Conservation (phyloP, 1,140 invertebrate species). For the Ips nitidus region DNA sequence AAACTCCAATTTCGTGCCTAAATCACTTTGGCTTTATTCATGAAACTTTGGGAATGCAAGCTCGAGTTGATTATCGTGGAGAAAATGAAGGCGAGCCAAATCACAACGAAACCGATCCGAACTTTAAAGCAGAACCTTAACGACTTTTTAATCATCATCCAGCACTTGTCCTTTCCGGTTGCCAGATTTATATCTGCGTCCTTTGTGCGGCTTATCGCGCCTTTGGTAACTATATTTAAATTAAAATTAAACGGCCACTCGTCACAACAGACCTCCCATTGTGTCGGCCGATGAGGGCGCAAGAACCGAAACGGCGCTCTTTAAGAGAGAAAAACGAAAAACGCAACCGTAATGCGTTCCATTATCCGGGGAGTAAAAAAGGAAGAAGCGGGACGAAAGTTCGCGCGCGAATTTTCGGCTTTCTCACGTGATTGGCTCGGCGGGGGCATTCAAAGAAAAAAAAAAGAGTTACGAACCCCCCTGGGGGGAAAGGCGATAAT, state of each 20-base stretch:
- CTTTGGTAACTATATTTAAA: slow-evolving; percentile 6
- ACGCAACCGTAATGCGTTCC: not conserved
- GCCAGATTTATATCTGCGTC: slow-evolving; percentile 8
- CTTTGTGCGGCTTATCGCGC: not conserved
- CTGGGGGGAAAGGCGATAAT: slow-evolving; percentile 31
- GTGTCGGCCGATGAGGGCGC: not conserved
- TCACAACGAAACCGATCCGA: slow-evolving; percentile 9
- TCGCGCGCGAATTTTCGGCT: slow-evolving; percentile 22
- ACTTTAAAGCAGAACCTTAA: slow-evolving; percentile 9
- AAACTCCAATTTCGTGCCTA: too few relatives aligned
- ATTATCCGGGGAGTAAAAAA: not conserved
- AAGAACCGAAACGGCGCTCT: not conserved
- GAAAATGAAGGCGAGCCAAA: not conserved
- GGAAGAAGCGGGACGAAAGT: not conserved
- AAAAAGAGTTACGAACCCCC: slow-evolving; percentile 24
- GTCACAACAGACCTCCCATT: slow-evolving; percentile 1
- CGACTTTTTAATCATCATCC: slow-evolving; percentile 23
- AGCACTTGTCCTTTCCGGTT: slow-evolving; percentile 1
- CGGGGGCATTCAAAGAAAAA: slow-evolving; percentile 20
- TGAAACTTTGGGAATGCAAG: too few relatives aligned
- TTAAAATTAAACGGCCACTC: slow-evolving; percentile 6
- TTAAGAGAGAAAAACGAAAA: not conserved
- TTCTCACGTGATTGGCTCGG: slow-evolving; percentile 30
- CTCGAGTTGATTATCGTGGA: too few relatives aligned
- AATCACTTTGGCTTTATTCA: too few relatives aligned